Percentiles rank a stretch among this genome's conserved stretches.
Conservation (phyloP, 2,113 vertebrate genomes). For the Manacus vitellinus region DNA sequence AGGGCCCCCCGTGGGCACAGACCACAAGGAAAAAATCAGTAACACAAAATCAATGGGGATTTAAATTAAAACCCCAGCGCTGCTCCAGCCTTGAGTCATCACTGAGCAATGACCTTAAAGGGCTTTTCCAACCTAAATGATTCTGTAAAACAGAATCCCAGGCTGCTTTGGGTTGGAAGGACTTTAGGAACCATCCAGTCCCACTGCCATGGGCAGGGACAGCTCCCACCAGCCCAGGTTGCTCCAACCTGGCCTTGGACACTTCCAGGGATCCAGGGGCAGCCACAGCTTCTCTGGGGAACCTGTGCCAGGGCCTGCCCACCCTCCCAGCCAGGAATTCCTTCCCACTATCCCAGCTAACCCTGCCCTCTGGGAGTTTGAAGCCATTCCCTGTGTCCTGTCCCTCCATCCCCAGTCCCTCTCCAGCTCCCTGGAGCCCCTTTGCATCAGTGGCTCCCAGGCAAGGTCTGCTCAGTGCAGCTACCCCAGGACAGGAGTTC, state of each 20-base stretch:
- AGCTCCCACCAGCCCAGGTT: background rate
- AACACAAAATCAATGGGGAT: background rate
- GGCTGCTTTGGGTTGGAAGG: background rate
- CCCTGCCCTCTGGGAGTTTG: no score
- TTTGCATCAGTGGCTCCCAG: background rate
- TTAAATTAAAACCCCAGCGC: background rate
- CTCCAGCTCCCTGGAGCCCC: background rate
- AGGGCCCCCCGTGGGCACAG: rapidly evolving
- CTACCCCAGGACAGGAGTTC: no score
- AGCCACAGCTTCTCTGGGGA: no score
- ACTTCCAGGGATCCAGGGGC: background rate
- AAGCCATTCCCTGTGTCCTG: no score
- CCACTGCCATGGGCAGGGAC: background rate
- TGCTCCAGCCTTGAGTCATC: background rate
- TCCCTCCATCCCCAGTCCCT: background rate
- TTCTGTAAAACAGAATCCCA: background rate
- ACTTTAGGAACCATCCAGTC: rapidly evolving
- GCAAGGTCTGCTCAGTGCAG: background rate
- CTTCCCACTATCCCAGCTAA: no score
- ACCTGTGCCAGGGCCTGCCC: no score
- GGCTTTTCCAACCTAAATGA: background rate
- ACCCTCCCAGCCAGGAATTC: no score
- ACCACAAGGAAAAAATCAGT: background rate
- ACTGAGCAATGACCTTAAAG: background rate
- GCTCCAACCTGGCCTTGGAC: background rate